These are phyloP conservation scores for Apodemus sylvaticus DNA, from an alignment of 2,113 vertebrate genomes.

Conservation along the genomic window DNA sequence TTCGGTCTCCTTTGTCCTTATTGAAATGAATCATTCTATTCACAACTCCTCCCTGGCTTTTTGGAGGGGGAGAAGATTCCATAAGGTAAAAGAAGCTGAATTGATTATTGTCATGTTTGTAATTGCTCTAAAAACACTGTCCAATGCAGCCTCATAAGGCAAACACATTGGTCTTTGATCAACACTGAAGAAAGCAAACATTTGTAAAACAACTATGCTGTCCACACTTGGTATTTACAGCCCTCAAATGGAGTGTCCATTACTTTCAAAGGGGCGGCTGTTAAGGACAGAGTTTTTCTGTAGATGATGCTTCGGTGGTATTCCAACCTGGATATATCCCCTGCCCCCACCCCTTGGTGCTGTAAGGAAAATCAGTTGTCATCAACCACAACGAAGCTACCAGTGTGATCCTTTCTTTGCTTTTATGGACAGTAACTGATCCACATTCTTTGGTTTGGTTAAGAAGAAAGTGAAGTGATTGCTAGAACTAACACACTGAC, in stretches of 20 bases:
- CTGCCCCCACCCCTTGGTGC: not conserved
- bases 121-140: slow-evolving; percentile 66
- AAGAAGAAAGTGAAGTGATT: not conserved
- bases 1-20: slow-evolving; percentile 28
- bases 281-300: slow-evolving; percentile 35
- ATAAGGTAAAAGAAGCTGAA: slow-evolving; percentile 55
- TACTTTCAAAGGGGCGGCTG: slow-evolving; percentile 51
- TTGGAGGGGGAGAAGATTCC: not conserved
- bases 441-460: not conserved
- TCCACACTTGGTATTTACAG: slow-evolving; percentile 42
- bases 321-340: not conserved
- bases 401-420: not conserved
- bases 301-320: slow-evolving; percentile 26
- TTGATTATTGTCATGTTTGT: slow-evolving; percentile 46
- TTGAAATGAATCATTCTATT: slow-evolving; percentile 3
- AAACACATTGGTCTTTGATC: slow-evolving; percentile 66
- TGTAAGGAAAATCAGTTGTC: not conserved
- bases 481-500: not conserved
- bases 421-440: not conserved
- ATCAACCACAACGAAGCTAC: not conserved
- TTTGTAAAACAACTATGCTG: slow-evolving; percentile 27
- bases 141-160: slow-evolving; percentile 40
- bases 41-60: not conserved
- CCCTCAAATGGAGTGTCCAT: slow-evolving; percentile 42
- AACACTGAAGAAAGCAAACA: slow-evolving; percentile 68